A percentile compares a stretch with the other conserved stretches of the same genome.
Evolutionary conservation across 2,113 vertebrate genomes (phyloP).

Genomic region (Hemichromis elongatus): DNA sequence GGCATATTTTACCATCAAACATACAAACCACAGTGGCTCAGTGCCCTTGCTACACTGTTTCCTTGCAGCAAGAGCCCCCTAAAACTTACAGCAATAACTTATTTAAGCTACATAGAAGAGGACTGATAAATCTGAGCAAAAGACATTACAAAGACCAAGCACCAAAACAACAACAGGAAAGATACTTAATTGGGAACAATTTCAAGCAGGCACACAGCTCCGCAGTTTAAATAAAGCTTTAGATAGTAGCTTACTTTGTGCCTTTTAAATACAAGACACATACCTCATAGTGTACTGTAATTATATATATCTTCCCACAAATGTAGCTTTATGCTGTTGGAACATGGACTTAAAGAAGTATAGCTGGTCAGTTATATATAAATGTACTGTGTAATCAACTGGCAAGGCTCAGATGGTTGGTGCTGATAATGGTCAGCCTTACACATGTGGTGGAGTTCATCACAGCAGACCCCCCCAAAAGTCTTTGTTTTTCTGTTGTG

Average conservation of each 20-base stretch:
- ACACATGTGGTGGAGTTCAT: neutral
- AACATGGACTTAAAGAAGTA: neutral
- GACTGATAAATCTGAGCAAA: neutral
- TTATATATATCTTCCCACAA: neutral
- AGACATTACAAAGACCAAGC: neutral
- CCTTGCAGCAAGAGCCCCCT: neutral
- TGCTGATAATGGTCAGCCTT: neutral
- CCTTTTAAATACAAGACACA: neutral
- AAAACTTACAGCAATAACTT: neutral
- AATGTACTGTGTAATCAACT: neutral
- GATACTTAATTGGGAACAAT: neutral
- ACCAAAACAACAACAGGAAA: neutral
- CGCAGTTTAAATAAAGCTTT: neutral
- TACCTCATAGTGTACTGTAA: accelerated
- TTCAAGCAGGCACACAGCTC: neutral
- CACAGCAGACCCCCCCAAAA: neutral
- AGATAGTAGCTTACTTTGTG: neutral
- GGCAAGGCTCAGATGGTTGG: neutral
- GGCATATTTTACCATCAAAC: neutral
- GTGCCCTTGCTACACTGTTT: no score
- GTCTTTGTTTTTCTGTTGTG: neutral
- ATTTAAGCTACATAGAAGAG: neutral
- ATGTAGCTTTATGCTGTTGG: neutral
- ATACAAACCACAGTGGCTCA: neutral
- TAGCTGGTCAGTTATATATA: neutral